Base-by-base conservation (phyloP, 2,888 invertebrate genomes). In the Shargacucullia verbasci region DNA sequence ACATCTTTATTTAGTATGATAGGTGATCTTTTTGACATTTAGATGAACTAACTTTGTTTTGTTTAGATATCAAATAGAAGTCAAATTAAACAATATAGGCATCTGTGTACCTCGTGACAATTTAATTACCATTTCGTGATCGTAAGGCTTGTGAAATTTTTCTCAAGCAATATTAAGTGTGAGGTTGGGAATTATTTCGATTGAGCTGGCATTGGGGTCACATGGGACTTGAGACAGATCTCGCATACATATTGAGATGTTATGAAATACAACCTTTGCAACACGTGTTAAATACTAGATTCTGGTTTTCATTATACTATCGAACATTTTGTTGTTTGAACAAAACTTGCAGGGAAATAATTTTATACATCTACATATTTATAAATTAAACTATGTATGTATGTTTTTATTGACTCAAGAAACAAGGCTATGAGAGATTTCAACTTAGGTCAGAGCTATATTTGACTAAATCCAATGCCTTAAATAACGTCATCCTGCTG, bases 181-280 rank as follows among this genome's bases (percentile, higher is more conserved):
- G 39, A 48, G 33, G 55, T 69, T 50, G 54, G 58, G 54, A 49
- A 70, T 54, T 20, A 53, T 69, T 67, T 61, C 64, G 54, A 72
- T 61, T 72, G 69, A 50, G 47, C 47, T 37, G 57, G 55, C 65
- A 56, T 54, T 63, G 44, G 67, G 57, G 63, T 58, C 68, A 66
- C 6, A 41, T 31, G 31, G 29, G n/a, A 33, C 35, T 33, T 7
- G 14, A 37, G 45, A 69, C 73, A 40, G 46, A 59, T 53, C 60
- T 58, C 11, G 73, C 72, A 66, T 69, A 60, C 46, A 27, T 14
- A 58, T 59, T 53, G 13, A 48, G 39, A 53, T 39, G 37, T 56
- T 69, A 39, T 41, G 64, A 59, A 61, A 67, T 50, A 33, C n/a
- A 54, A 53, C 59, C 45, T 59, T 59, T 59, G 13, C 15, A 12